Base-by-base conservation (phyloP, 2,797 vertebrate species). In the Thripadectes ignobilis region DNA sequence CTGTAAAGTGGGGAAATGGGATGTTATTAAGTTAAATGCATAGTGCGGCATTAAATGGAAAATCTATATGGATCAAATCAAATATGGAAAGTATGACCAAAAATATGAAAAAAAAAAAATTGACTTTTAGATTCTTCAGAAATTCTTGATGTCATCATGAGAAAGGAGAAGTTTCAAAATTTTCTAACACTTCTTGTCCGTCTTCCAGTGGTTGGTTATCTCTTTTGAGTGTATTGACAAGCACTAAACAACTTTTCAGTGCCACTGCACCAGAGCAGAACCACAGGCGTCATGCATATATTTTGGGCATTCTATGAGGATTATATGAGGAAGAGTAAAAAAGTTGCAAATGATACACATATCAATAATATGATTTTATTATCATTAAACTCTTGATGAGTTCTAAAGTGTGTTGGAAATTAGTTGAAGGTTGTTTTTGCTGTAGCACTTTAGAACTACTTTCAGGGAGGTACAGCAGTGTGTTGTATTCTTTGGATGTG, bases 201-300 rank as follows among this genome's bases (percentile, higher is more conserved):
- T 54, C n/a, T 34, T 84, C 81, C n/a, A 58, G 15, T 71, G 19
- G 6, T 1, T 76, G 11, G 10, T 73, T 46, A 32, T 88, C 29
- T 62, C 26, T 72, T 71, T 39, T 57, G 38, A 49, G 14, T 54
- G 6, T 45, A 41, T 23, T 66, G 34, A 41, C 13, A 84, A 71
- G 19, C 14, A 38, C 7, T 43, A 43, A 72, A 54, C 3, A 83
- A 13, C 23, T 79, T 85, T 76, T 77, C 46, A 69, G 21, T 87
- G 45, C 22, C 1, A 1, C 39, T 78, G 9, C 80, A 45, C 36
- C 32, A 73, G 39, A 78, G 58, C 30, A 83, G 34, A 87, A 32
- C 43, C 29, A 32, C 2, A 7, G 27, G 8, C 16, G 79, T 87
- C 9, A 14, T 7, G 20, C 0, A 1, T 43, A 2, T 38, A 18